These are phyloP conservation scores for Calephelis nemesis DNA, from an alignment of 1,140 invertebrate species.

Conservation along the genomic window DNA sequence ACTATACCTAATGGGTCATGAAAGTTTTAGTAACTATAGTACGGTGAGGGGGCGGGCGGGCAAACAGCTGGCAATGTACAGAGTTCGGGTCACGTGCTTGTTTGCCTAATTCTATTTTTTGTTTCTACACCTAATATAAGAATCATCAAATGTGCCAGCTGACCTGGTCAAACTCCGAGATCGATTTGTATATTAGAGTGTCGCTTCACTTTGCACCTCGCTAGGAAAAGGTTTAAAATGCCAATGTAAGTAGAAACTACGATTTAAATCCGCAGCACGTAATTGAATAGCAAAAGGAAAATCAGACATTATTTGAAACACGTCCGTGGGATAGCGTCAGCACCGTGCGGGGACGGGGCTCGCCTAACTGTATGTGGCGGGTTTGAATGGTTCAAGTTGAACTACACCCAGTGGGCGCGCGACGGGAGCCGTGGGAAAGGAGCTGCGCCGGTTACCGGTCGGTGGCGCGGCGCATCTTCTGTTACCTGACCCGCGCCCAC, in stretches of 20 bases:
- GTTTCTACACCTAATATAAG: no score
- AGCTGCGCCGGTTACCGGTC: constrained; percentile 43
- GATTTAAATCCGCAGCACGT: constrained; percentile 13
- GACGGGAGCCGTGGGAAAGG: constrained; percentile 55
- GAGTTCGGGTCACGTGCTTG: no score
- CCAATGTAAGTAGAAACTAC: not conserved
- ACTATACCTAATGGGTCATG: no score
- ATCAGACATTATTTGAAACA: constrained; percentile 12
- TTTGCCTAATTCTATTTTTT: no score
- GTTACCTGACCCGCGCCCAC: constrained; percentile 46
- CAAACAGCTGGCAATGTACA: no score
- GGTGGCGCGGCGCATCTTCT: constrained; percentile 39
- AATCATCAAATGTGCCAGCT: no score
- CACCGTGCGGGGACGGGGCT: constrained; percentile 18
- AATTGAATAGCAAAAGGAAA: constrained; percentile 11
- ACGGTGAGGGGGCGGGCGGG: no score
- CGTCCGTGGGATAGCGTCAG: constrained; percentile 23
- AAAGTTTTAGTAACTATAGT: no score
- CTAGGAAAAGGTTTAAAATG: no score
- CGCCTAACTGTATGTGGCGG: constrained; percentile 26
- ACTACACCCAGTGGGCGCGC: constrained; percentile 55
- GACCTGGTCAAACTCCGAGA: no score
- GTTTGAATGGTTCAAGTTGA: constrained; percentile 34
- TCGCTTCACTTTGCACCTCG: no score
- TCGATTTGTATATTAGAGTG: no score